These are phyloP conservation scores for Trematocara stigmaticum DNA, from an alignment of 2,113 vertebrate genomes.

Conservation along the genomic window DNA sequence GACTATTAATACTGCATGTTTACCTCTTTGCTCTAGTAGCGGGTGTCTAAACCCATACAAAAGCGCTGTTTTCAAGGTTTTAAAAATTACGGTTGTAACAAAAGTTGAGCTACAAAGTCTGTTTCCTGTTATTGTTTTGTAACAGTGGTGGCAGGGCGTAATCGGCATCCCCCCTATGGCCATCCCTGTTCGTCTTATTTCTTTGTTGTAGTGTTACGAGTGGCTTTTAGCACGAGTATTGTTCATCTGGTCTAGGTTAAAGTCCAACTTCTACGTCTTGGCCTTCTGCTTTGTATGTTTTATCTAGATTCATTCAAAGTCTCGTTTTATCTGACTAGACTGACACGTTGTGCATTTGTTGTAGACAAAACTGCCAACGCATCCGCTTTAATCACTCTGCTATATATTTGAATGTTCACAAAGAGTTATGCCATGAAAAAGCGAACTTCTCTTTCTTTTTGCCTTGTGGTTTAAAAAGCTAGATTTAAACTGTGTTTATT, in stretches of 20 bases:
- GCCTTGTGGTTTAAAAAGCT: background rate
- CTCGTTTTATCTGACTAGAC: background rate
- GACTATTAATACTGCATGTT: background rate
- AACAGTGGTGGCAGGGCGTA: background rate
- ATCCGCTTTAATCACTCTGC: background rate
- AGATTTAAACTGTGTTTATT: background rate
- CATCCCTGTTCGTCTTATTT: background rate
- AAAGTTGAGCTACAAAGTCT: background rate
- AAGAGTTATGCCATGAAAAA: background rate
- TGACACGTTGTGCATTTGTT: background rate
- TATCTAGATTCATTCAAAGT: background rate
- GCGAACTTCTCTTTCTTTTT: background rate
- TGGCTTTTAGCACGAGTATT: background rate
- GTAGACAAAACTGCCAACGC: background rate
- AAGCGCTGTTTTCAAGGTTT: background rate
- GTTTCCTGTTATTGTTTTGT: background rate
- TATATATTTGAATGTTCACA: background rate
- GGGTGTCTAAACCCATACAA: background rate
- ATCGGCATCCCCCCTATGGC: background rate
- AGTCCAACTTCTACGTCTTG: background rate
- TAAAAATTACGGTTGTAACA: background rate
- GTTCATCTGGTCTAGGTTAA: background rate
- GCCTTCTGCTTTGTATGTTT: background rate
- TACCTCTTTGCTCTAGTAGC: background rate
- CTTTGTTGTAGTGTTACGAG: background rate